phyloP scores from a whole-genome alignment of 1,140 invertebrate genomes.

The Drosophila truncata region DNA sequence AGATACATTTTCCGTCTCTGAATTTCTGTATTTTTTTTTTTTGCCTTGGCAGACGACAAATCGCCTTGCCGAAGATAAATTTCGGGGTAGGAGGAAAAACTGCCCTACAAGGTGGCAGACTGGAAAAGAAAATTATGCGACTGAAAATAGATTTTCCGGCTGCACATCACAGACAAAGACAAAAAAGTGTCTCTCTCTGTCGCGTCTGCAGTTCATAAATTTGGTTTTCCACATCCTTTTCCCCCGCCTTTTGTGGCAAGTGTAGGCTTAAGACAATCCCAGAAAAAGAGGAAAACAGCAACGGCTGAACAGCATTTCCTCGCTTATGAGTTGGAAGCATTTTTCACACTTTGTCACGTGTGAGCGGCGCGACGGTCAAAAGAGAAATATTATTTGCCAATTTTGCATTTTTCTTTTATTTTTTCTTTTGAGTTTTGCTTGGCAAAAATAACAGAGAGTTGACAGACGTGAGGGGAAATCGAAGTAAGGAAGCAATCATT shows the following conservation, averaged over 20 bases:
- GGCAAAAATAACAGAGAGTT: constrained; percentile 20
- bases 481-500: constrained; percentile 11
- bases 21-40: background rate
- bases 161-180: constrained; percentile 46
- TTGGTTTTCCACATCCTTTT: constrained; percentile 61
- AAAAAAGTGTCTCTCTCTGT: constrained; percentile 25
- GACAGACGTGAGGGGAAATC: constrained; percentile 11
- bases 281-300: constrained; percentile 43
- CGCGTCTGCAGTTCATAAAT: constrained; percentile 79
- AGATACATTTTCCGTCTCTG: constrained; percentile 33
- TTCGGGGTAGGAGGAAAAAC: constrained; percentile 25
- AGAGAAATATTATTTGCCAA: constrained; percentile 49
- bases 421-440: constrained; percentile 33
- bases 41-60: constrained; percentile 62
- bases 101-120: constrained; percentile 71
- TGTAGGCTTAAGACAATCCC: constrained; percentile 60
- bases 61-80: constrained; percentile 63
- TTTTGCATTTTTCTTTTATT: constrained; percentile 39
- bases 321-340: constrained; percentile 55
- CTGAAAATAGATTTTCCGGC: constrained; percentile 79
- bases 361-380: constrained; percentile 35
- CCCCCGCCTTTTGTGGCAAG: constrained; percentile 41
- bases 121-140: constrained; percentile 80
- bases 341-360: constrained; percentile 79
- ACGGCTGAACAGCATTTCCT: constrained; percentile 21